Evolutionary conservation across 2,797 vertebrate genomes (phyloP).

Genomic region (Chloroceryle inda): DNA sequence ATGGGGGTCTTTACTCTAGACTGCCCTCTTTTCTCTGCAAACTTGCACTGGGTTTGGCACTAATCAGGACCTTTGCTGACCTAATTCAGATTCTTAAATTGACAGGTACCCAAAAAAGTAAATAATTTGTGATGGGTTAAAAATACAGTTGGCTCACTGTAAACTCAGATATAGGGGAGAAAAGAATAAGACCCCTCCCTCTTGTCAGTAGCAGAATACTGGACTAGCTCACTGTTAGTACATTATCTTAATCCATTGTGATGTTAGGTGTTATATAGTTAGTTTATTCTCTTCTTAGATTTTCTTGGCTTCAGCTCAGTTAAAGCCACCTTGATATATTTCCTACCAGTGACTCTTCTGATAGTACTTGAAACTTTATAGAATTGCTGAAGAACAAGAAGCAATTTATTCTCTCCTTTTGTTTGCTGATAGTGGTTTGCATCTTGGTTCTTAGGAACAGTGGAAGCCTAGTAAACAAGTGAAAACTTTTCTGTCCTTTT

Average conservation of each 20-base stretch:
- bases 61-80: not conserved
- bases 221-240: not conserved
- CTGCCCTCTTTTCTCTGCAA: not conserved
- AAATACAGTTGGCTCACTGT: not conserved
- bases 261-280: not conserved
- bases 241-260: not conserved
- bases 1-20: not conserved
- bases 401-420: not conserved
- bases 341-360: not conserved
- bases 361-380: not conserved
- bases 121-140: not conserved
- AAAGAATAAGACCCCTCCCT: not conserved
- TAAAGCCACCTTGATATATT: not conserved
- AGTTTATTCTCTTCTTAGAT: not conserved
- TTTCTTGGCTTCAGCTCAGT: not conserved
- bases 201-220: not conserved
- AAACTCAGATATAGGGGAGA: not conserved
- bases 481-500: not conserved
- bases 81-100: not conserved
- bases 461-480: not conserved
- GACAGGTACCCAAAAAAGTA: not conserved
- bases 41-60: not conserved
- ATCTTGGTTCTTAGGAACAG: not conserved
- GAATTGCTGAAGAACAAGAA: not conserved
- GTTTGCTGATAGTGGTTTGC: not conserved